phyloP scores from a whole-genome alignment of 2,113 vertebrate species.

The Martes martes region DNA sequence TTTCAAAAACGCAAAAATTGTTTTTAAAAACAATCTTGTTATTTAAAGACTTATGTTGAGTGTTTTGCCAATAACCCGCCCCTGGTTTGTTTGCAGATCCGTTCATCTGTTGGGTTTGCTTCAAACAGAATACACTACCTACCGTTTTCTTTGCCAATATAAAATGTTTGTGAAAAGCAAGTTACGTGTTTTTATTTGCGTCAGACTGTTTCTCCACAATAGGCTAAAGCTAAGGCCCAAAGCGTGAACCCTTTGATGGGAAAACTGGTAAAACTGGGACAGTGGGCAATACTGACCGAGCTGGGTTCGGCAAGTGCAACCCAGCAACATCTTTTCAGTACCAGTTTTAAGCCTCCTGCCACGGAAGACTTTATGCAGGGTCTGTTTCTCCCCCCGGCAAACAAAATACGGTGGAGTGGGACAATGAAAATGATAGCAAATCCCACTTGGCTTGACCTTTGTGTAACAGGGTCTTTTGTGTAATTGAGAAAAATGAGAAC shows the following conservation, averaged over 20 bases:
- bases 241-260: neutral
- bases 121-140: neutral
- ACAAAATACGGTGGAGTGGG: neutral
- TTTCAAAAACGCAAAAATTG: neutral
- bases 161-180: conserved; percentile 36
- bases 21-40: neutral
- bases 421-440: neutral
- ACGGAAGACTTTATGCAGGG: neutral
- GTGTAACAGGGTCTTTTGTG: neutral
- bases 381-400: neutral
- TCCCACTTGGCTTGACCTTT: neutral
- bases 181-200: neutral
- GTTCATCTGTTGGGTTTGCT: neutral
- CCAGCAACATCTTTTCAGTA: neutral
- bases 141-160: conserved; percentile 18
- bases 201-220: neutral
- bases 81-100: neutral
- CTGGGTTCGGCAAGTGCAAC: neutral
- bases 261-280: neutral
- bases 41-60: neutral
- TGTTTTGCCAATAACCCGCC: neutral
- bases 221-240: neutral
- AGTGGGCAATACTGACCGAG: neutral
- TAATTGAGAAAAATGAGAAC: conserved; percentile 32
- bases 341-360: neutral